Percentiles rank a stretch among this genome's conserved stretches.
Conservation (phyloP, 1,140 invertebrate genomes). For the Rhyzopertha dominica region DNA sequence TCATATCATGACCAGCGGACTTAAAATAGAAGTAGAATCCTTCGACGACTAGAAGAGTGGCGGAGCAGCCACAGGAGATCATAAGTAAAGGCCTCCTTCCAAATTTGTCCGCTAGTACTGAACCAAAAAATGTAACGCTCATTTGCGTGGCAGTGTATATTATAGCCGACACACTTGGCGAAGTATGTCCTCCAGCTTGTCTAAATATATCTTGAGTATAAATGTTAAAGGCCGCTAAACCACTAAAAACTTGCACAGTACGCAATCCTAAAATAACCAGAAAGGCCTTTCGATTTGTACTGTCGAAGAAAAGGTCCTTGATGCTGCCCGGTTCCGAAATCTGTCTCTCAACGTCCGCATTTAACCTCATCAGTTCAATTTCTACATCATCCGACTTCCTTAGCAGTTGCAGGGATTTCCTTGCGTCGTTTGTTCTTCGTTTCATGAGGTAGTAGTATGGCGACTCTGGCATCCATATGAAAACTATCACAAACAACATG, state of each 20-base stretch:
- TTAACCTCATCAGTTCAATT: slow-evolving; percentile 71
- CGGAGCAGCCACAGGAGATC: slow-evolving; percentile 54
- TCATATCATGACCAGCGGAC: slow-evolving; percentile 33
- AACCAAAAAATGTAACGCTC: too few relatives aligned
- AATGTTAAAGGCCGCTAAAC: slow-evolving; percentile 60
- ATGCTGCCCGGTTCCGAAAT: slow-evolving; percentile 34
- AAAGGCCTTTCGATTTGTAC: slow-evolving; percentile 48
- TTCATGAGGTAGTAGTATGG: slow-evolving; percentile 83
- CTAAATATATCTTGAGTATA: slow-evolving; percentile 58
- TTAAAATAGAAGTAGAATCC: slow-evolving; percentile 57
- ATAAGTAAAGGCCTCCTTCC: slow-evolving; percentile 66
- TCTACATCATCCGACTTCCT: slow-evolving; percentile 73
- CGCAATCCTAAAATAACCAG: slow-evolving; percentile 53
- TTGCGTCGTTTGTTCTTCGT: slow-evolving; percentile 62
- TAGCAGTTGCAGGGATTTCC: slow-evolving; percentile 69
- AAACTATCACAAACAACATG: slow-evolving; percentile 42
- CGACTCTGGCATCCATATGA: slow-evolving; percentile 79
- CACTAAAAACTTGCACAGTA: slow-evolving; percentile 62
- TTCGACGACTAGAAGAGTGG: slow-evolving; percentile 50
- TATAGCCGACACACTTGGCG: slow-evolving; percentile 47
- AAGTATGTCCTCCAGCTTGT: slow-evolving; percentile 44
- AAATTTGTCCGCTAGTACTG: slow-evolving; percentile 62
- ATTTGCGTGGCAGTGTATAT: too few relatives aligned
- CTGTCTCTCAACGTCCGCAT: slow-evolving; percentile 44
- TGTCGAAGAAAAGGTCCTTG: slow-evolving; percentile 46